phyloP scores from a whole-genome alignment of 2,113 vertebrate species.

The Cebidichthys violaceus region DNA sequence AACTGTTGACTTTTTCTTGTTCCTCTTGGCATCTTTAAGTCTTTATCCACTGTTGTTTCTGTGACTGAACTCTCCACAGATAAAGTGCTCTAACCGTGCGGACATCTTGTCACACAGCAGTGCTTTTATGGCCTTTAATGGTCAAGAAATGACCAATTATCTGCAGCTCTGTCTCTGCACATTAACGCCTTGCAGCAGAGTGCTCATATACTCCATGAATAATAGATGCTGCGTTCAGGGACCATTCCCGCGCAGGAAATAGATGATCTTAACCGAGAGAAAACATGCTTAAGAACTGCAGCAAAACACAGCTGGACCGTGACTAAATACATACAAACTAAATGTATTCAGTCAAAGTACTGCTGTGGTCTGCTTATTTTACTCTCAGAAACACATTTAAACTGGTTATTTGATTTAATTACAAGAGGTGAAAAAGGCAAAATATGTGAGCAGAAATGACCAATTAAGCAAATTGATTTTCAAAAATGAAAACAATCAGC shows the following conservation, averaged over 20 bases:
- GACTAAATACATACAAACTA: too few species aligned
- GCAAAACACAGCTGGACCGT: neutral
- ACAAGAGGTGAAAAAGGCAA: too few species aligned
- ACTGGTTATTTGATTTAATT: neutral
- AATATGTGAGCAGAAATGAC: neutral
- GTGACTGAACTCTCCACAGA: neutral
- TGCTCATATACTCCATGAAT: neutral
- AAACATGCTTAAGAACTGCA: neutral
- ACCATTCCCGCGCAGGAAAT: neutral
- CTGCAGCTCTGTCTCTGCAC: neutral
- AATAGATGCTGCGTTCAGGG: constrained; percentile 31
- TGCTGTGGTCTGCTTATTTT: neutral
- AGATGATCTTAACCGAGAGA: neutral
- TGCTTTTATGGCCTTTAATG: neutral
- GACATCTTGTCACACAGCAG: neutral
- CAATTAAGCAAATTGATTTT: neutral
- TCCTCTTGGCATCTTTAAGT: neutral
- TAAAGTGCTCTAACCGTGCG: too few species aligned
- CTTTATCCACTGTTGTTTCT: neutral
- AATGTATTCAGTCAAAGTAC: neutral
- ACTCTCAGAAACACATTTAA: neutral
- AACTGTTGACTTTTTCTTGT: neutral
- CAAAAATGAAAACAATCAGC: too few species aligned
- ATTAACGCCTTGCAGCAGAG: constrained; percentile 9
- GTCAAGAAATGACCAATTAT: neutral